Evolutionary conservation across 2,797 vertebrate species (phyloP).

Genomic region (Heteromormyrus szaboi): DNA sequence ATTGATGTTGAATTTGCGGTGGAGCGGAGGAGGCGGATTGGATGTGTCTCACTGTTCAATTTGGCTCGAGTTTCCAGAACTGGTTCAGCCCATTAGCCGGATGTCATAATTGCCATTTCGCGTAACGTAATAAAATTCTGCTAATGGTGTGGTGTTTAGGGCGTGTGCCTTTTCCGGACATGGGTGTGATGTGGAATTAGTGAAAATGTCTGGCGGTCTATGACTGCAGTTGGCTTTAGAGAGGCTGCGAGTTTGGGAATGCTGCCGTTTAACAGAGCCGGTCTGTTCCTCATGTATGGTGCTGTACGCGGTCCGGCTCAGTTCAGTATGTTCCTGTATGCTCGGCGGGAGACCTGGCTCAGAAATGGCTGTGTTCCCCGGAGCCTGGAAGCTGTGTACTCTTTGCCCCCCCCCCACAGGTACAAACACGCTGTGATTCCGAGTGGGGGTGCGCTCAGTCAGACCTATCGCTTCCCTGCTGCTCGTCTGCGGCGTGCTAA

Average conservation of each 20-base stretch:
- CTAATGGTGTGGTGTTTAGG: conserved; percentile 40
- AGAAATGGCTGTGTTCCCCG: not conserved
- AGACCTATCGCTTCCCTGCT: not conserved
- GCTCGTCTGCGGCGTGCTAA: conserved; percentile 16
- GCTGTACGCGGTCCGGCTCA: not conserved
- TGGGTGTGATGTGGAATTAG: not conserved
- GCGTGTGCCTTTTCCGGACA: not conserved
- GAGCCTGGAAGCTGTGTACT: not conserved
- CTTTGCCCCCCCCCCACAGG: not conserved
- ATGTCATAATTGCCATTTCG: conserved; percentile 28
- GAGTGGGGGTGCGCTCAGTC: not conserved
- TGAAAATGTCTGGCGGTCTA: not conserved
- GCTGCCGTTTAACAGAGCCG: not conserved
- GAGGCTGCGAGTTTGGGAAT: not conserved
- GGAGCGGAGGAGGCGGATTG: conserved; percentile 32
- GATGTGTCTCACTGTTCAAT: conserved; percentile 36
- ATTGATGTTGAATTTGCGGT: conserved; percentile 45
- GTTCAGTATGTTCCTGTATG: not conserved
- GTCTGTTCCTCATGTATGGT: not conserved
- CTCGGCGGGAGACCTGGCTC: not conserved
- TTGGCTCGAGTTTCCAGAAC: conserved; percentile 35
- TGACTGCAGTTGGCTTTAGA: not conserved
- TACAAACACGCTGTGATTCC: not conserved
- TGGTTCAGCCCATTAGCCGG: conserved; percentile 33
- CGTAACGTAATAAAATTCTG: conserved; percentile 26